These are phyloP conservation scores for Datnioides undecimradiatus DNA, from an alignment of 2,113 vertebrate species.

Conservation along the genomic window DNA sequence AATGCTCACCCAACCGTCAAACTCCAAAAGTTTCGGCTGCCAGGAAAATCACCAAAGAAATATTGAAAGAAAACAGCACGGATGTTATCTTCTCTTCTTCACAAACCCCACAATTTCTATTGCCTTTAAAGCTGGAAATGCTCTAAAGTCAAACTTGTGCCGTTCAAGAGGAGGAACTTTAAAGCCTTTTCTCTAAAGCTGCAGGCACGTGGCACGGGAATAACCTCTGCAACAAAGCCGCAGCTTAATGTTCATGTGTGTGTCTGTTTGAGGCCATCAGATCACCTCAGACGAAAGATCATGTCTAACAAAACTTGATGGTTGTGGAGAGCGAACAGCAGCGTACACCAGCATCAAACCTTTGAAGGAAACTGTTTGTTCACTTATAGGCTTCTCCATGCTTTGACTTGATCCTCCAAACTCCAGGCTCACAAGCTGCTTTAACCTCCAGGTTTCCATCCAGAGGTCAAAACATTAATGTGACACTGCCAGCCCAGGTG, in stretches of 20 bases:
- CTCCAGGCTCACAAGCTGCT: slow-evolving; percentile 13
- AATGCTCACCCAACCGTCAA: slow-evolving; percentile 27
- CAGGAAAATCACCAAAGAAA: slow-evolving; percentile 19
- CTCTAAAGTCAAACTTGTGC: slow-evolving; percentile 3
- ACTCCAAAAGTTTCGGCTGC: slow-evolving; percentile 11
- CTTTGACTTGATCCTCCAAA: slow-evolving; percentile 7
- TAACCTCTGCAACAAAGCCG: slow-evolving; percentile 1
- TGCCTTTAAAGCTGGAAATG: slow-evolving; percentile 31
- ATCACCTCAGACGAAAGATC: background rate
- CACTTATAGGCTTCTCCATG: background rate
- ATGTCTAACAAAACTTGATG: background rate
- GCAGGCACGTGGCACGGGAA: slow-evolving; percentile 7
- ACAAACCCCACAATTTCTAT: background rate
- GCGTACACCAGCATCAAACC: background rate
- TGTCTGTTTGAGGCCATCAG: slow-evolving; percentile 21
- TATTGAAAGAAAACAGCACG: background rate
- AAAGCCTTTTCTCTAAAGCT: slow-evolving; percentile 16
- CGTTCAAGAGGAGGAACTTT: slow-evolving; percentile 20
- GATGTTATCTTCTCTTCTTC: background rate
- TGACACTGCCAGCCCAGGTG: slow-evolving; percentile 3
- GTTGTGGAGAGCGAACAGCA: background rate
- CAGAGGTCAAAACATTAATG: slow-evolving; percentile 23
- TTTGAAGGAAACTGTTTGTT: background rate
- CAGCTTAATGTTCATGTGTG: slow-evolving; percentile 3
- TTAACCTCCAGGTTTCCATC: background rate